Evolutionary conservation across 2,888 invertebrate species (phyloP).

Genomic region (Polyommatus icarus): DNA sequence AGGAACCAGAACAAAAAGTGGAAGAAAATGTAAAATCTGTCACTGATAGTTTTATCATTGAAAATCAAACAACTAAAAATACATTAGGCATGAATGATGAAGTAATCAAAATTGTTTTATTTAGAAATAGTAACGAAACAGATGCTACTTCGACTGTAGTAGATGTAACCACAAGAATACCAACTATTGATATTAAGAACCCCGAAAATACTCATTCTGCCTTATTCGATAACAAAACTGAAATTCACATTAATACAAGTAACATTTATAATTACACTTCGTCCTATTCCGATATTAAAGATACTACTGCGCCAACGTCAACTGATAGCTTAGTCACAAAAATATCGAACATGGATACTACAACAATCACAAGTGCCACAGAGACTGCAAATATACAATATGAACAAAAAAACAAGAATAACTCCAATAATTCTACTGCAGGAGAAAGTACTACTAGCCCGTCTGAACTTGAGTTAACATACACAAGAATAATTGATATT

Average conservation of each 20-base stretch:
- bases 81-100: slow-evolving; percentile 41
- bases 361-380: not conserved
- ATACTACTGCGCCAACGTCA: slow-evolving; percentile 1
- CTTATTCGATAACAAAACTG: slow-evolving; percentile 10
- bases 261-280: not conserved
- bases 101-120: slow-evolving; percentile 43
- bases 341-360: not conserved
- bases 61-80: slow-evolving; percentile 32
- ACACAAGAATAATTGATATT: slow-evolving; percentile 33
- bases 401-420: slow-evolving; percentile 16
- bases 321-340: not conserved
- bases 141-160: slow-evolving; percentile 47
- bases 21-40: slow-evolving; percentile 40
- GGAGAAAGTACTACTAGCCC: slow-evolving; percentile 18
- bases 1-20: slow-evolving; percentile 50
- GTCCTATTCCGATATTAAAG: not conserved
- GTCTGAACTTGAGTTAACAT: slow-evolving; percentile 7
- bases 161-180: slow-evolving; percentile 60
- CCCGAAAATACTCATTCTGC: not conserved
- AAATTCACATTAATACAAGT: not conserved
- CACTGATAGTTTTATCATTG: slow-evolving; percentile 1
- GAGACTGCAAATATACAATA: not conserved
- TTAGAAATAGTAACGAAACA: slow-evolving; percentile 46
- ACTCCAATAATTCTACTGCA: not conserved
- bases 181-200: slow-evolving; percentile 40